Evolutionary conservation across 1,140 invertebrate genomes (phyloP).

Genomic region (Tribolium castaneum): DNA sequence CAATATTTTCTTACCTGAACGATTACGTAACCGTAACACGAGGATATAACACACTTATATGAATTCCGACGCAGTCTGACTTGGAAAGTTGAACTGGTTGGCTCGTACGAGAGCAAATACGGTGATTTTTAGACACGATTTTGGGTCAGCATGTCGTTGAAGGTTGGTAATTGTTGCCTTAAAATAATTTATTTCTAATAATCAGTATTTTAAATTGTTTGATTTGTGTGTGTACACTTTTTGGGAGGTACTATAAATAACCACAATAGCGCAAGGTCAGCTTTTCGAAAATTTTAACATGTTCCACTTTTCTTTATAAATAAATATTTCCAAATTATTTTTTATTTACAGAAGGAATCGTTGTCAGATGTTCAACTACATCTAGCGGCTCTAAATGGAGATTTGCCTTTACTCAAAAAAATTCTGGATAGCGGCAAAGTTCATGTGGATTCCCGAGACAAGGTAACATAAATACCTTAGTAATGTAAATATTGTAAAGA

Average conservation of each 20-base stretch:
- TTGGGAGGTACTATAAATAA: no score
- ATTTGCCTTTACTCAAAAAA: conserved; percentile 77
- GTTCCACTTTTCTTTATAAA: background rate
- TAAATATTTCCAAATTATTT: conserved; percentile 33
- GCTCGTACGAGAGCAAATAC: background rate
- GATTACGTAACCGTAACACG: conserved; percentile 36
- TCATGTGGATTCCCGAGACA: conserved; percentile 92
- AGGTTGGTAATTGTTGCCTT: conserved; percentile 2
- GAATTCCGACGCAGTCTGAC: conserved; percentile 20
- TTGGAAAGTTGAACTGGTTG: conserved; percentile 29
- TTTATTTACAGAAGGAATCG: conserved; percentile 84
- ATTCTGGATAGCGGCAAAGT: conserved; percentile 92
- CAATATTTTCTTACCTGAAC: conserved; percentile 16
- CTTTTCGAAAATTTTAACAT: conserved; percentile 16
- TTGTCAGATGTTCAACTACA: conserved; percentile 91
- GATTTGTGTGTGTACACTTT: background rate
- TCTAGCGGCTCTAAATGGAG: conserved; percentile 86
- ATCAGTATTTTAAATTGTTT: no score
- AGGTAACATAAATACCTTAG: conserved; percentile 69
- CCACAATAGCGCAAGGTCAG: background rate
- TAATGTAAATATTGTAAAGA: no score
- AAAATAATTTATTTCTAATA: background rate
- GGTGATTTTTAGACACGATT: background rate
- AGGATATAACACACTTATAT: conserved; percentile 6
- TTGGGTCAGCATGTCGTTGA: conserved; percentile 32